These are phyloP conservation scores for Myotis davidii DNA, from an alignment of 2,113 vertebrate genomes.

Conservation along the genomic window DNA sequence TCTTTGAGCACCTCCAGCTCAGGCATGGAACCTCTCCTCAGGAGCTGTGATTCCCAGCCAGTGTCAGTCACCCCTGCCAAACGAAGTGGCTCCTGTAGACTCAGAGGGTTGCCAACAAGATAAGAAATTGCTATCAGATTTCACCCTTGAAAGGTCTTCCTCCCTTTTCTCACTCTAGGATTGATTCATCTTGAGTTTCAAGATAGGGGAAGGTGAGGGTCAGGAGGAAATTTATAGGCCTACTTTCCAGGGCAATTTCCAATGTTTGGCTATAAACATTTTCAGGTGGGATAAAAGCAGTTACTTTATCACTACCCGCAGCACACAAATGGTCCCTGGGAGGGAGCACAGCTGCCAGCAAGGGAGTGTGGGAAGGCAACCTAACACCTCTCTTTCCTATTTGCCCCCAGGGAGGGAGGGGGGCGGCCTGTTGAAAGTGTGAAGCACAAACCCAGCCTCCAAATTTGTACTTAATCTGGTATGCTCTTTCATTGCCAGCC, in stretches of 20 bases:
- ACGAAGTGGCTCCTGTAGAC: conserved; percentile 56
- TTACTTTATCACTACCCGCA: conserved; percentile 23
- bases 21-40: not conserved
- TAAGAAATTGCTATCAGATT: conserved; percentile 65
- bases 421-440: not conserved
- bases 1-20: not conserved
- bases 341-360: not conserved
- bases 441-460: not conserved
- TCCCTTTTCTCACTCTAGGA: conserved; percentile 32
- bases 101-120: conserved; percentile 67
- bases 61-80: conserved; percentile 49
- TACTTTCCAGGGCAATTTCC: conserved; percentile 48
- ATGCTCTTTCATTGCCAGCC: conserved; percentile 60
- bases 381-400: conserved; percentile 22
- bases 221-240: conserved; percentile 67
- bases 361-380: conserved; percentile 26
- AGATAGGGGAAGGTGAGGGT: conserved; percentile 47
- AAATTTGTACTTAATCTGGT: conserved; percentile 36
- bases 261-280: conserved; percentile 71
- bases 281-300: conserved; percentile 61
- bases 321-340: not conserved
- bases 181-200: conserved; percentile 71
- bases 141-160: conserved; percentile 37
- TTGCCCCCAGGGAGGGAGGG: not conserved
- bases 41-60: conserved; percentile 9